Evolutionary conservation across 23 tunicate species (phyloP), one percentile per base, ranked within the genome.

Genomic region (Halocynthia roretzi): DNA sequence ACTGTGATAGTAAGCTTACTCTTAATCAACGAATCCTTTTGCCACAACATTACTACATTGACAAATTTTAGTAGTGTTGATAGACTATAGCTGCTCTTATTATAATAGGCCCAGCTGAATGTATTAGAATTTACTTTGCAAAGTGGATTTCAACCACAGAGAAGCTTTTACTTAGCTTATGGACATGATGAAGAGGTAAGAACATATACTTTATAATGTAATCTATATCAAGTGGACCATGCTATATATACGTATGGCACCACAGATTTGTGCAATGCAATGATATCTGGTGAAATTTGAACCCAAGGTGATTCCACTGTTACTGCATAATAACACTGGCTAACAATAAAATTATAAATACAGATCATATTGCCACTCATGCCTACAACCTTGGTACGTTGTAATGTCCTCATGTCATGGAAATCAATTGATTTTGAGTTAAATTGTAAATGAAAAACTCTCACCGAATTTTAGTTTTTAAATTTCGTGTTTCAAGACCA

Each of bases 131-230:
- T 60, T 55, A 49, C 85, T 53, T 18, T 91, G 8, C 12, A 51
- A 10, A 75, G 80, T 20, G 84, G 87, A 14, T 49, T 63, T n/a
- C 75, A 71, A 51, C 97, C 97, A 15, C 71, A 85, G 71, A 76
- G 87, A 64, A 81, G 87, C 17, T 91, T 91, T 67, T 91, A 57
- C 67, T 6, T 91, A 5, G 90, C 84, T 17, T 91, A 67, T 54
- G 97, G 97, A 11, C 97, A 91, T 50, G 97, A 91, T 62, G 97
- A 91, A 72, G 97, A 91, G 84, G 97, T 91, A 56, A 23, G 8
- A 50, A 73, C 51, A 12, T 60, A 60, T 15, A 60, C 64, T 60
- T 60, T 60, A 60, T n/a, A 60, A 2, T 60, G 64, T 15, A 31
- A 60, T 15, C 64, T 60, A 57, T 57, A 57, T 10, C 14, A 10